These are phyloP conservation scores for Prinia subflava DNA, from an alignment of 2,113 vertebrate species.

Conservation along the genomic window DNA sequence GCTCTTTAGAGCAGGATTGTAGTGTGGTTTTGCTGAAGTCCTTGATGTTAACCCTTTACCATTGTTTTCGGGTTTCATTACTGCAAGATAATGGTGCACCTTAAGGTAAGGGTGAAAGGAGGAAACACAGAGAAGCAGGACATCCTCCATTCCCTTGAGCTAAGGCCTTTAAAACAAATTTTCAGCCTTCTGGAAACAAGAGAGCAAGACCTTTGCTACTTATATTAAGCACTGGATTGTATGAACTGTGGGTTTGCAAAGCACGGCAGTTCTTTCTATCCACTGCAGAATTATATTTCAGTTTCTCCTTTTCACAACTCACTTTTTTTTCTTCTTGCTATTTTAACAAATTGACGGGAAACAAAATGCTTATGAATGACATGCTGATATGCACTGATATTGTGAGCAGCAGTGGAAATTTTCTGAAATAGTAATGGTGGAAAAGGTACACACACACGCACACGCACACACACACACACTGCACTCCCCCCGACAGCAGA, in stretches of 20 bases:
- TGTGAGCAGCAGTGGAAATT: not conserved
- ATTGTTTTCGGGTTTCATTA: slow-evolving; percentile 9
- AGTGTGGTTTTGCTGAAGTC: slow-evolving; percentile 16
- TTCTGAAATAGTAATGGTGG: not conserved
- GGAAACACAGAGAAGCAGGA: not conserved
- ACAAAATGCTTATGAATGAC: not conserved
- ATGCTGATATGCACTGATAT: not conserved
- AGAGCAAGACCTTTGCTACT: not conserved
- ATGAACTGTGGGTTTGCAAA: not conserved
- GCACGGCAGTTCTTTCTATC: not conserved
- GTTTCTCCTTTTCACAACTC: not conserved
- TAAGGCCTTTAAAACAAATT: not conserved
- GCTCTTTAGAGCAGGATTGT: slow-evolving; percentile 7
- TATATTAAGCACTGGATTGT: not conserved
- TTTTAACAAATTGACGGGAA: not conserved
- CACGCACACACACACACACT: no score
- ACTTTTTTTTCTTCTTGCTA: not conserved
- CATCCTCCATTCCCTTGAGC: not conserved
- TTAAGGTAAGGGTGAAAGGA: not conserved
- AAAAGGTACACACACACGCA: not conserved
- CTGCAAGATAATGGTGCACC: not conserved
- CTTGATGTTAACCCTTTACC: slow-evolving; percentile 30
- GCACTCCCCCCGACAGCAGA: not conserved
- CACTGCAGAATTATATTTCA: not conserved
- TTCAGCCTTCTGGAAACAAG: not conserved